Base-by-base conservation (phyloP, 1,140 invertebrate species). In the Chironomus tepperi region DNA sequence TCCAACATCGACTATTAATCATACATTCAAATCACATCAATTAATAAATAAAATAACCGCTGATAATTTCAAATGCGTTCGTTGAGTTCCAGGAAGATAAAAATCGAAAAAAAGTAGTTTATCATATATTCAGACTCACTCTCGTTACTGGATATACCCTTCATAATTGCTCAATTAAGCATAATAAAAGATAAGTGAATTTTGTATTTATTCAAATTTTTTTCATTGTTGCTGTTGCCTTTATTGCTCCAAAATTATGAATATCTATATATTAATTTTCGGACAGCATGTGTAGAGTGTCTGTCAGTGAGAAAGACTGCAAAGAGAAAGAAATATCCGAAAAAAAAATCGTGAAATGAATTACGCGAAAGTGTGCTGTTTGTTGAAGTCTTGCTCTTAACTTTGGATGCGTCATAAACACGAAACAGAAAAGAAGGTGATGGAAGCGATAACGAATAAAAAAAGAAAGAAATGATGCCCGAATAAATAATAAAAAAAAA, bases 101-200 rank as follows among this genome's bases (percentile, higher is more conserved):
- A 34, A 34, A 34, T 34, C 24, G n/a, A n/a, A n/a, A 34, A 34
- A 34, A 34, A 34, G 24, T 34, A 34, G 24, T 34, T 34, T 34
- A 34, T 34, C 24, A 34, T 34, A 34, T 2, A 34, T 34, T 34
- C 24, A 34, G 24, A 34, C 24, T 34, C 24, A 34, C 24, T 34
- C 24, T 34, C 24, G 24, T 34, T 34, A 34, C 24, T 34, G 24
- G 24, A 34, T 34, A 34, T 34, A 34, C 24, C 12, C 47, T 57
- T 57, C n/a, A 57, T 57, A 57, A 57, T 57, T 57, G 47, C 47
- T 57, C 47, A 57, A 57, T 57, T 57, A 15, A 57, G n/a, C 47
- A n/a, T 57, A 12, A 57, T 57, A 57, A 57, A 57, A 57, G 24
- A 34, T 34, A 34, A 34, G 24, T 34, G 24, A 34, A 34, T 34